These are phyloP conservation scores for Neoseiulus cucumeris DNA, from an alignment of 1,140 invertebrate species.

Conservation along the genomic window DNA sequence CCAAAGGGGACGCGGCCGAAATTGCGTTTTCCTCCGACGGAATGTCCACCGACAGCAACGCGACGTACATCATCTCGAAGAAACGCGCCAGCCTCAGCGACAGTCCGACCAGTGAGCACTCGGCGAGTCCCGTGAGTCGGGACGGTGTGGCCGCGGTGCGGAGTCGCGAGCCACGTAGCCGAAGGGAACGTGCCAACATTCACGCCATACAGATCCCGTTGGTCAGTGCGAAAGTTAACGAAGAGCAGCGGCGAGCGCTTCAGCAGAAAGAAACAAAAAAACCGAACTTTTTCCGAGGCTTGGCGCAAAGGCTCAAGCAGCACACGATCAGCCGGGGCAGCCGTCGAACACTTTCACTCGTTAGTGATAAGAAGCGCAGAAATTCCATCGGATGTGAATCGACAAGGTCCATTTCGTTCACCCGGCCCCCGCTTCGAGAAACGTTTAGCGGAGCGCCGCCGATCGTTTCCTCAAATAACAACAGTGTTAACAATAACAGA, in stretches of 20 bases:
- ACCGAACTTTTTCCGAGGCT: not conserved
- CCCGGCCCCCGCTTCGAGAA: not conserved
- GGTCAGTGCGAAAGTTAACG: not conserved
- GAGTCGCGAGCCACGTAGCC: not conserved
- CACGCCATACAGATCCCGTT: slow-evolving; percentile 7
- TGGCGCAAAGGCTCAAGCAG: not conserved
- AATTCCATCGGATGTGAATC: not conserved
- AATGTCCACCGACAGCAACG: not conserved
- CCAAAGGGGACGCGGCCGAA: not conserved
- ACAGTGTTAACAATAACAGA: not conserved
- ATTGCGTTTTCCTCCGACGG: not conserved
- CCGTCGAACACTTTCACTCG: not conserved
- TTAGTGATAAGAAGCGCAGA: not conserved
- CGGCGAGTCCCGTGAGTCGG: not conserved
- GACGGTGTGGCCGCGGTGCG: not conserved
- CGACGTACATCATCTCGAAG: not conserved
- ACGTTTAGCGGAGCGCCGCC: not conserved
- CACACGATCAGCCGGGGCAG: not conserved
- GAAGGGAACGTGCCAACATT: not conserved
- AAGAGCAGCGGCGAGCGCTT: not conserved
- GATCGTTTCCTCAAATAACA: not conserved
- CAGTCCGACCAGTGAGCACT: not conserved
- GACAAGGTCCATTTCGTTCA: not conserved
- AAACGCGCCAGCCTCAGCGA: not conserved
- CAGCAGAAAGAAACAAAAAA: not conserved